Evolutionary conservation across 1,140 invertebrate species (phyloP), one percentile per base, ranked within the genome.

Genomic region (Zaprionus ghesquierei): DNA sequence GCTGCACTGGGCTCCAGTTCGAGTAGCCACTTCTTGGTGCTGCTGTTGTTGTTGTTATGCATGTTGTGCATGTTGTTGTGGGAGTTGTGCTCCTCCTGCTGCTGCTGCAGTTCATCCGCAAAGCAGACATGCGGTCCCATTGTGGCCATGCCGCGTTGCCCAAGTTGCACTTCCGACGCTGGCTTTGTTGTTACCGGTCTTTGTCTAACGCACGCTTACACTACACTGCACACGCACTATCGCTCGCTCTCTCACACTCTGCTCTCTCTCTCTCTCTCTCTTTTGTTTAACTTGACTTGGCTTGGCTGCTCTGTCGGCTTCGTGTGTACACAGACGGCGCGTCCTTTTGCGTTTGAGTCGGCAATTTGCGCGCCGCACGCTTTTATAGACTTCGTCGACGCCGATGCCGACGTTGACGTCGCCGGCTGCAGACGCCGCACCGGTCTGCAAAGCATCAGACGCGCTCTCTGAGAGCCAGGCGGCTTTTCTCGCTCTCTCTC

Each of bases 301-400:
- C n/a, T 13, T 65, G 6, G 20, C 22, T 44, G 33, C 41, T 22
- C 35, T 41, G 35, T 41, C 35, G 35, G 59, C 60, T 70, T 69
- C 51, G 53, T 65, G 68, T 71, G 60, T 70, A 65, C 73, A 70
- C 73, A 66, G 56, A 58, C 80, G 84, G 80, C 84, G 84, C 84
- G 84, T 89, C 84, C 79, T 89, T 78, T 78, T 68, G 84, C 84
- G 86, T 89, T 81, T 89, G 84, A 89, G 84, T 89, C 84, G 84
- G 84, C 84, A 78, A 68, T 69, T 89, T 25, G 63, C 33, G 59
- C 46, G 84, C 85, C 84, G 80, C 73, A 63, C 65, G 22, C 84
- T 89, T 89, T 84, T 89, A 89, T 89, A 89, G 85, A 69, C 84
- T 89, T 0, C 79, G 74, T 6, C 6, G 35, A n/a, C n/a, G n/a